Conservation (phyloP, 2,888 invertebrate genomes). For the Calliscelio sp. region DNA sequence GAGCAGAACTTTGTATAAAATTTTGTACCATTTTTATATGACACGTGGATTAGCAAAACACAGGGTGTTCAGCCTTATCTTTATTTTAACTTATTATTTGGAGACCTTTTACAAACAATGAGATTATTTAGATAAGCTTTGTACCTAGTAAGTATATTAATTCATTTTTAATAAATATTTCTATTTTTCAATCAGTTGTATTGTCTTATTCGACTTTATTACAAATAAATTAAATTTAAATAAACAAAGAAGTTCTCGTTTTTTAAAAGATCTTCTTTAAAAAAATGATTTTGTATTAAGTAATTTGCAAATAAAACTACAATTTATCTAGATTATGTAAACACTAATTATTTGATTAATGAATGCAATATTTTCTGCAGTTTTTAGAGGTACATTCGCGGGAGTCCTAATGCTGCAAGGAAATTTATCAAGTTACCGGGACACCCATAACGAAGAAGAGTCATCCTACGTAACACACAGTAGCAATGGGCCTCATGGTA, state of each 20-base stretch:
- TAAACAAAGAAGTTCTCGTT: no score
- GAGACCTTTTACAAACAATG: constrained; percentile 38
- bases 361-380: constrained; percentile 67
- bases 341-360: no score
- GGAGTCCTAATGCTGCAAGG: constrained; percentile 86
- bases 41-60: constrained; percentile 24
- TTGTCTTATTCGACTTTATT: background rate
- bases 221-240: background rate
- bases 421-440: constrained; percentile 84
- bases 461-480: constrained; percentile 84
- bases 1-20: constrained; percentile 65
- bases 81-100: constrained; percentile 42
- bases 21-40: constrained; percentile 66
- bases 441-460: constrained; percentile 84
- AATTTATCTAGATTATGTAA: no score
- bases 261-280: no score
- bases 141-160: constrained; percentile 65
- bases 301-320: background rate
- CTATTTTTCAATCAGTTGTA: background rate
- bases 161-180: background rate
- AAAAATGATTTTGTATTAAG: no score
- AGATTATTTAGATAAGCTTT: constrained; percentile 61
- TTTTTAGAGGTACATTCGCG: constrained; percentile 82
- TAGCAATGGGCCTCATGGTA: constrained; percentile 84
- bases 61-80: constrained; percentile 40